phyloP scores from a whole-genome alignment of 1,140 invertebrate species.

The Aphelinus atriplicis region DNA sequence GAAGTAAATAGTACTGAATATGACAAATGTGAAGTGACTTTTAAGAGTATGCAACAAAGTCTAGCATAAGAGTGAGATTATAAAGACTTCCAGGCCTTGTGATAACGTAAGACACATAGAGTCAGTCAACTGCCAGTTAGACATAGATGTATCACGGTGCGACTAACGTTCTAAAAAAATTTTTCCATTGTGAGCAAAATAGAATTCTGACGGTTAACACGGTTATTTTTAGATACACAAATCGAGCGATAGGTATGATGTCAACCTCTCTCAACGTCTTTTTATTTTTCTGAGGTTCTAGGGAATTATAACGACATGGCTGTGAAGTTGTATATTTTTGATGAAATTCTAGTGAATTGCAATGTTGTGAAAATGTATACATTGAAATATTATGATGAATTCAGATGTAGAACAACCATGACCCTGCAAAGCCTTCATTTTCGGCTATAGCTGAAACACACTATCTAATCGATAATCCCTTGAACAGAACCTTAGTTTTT shows the following conservation, averaged over 20 bases:
- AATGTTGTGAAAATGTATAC: slow-evolving; percentile 52
- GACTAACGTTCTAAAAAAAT: slow-evolving; percentile 42
- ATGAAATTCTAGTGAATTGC: not conserved
- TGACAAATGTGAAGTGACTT: no score
- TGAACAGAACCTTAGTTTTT: no score
- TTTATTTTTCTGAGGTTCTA: no score
- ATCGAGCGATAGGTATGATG: no score
- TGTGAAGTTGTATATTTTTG: no score
- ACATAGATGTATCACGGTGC: slow-evolving; percentile 26
- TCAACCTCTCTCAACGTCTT: no score
- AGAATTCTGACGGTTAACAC: not conserved
- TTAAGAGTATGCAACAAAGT: slow-evolving; percentile 40
- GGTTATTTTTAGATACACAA: no score
- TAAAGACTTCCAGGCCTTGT: slow-evolving; percentile 60
- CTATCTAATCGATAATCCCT: slow-evolving; percentile 56
- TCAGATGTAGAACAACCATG: slow-evolving; percentile 53
- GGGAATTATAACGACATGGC: no score
- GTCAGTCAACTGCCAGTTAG: slow-evolving; percentile 60
- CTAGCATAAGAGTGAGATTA: slow-evolving; percentile 44
- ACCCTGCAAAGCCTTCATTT: slow-evolving; percentile 64
- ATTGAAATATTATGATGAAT: slow-evolving; percentile 42
- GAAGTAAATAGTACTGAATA: no score
- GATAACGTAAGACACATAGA: slow-evolving; percentile 54
- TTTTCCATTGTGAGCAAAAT: slow-evolving; percentile 57
- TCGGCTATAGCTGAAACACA: slow-evolving; percentile 62